Evolutionary conservation across 2,888 invertebrate genomes (phyloP).

Genomic region (Polydrusus pterygomalis): DNA sequence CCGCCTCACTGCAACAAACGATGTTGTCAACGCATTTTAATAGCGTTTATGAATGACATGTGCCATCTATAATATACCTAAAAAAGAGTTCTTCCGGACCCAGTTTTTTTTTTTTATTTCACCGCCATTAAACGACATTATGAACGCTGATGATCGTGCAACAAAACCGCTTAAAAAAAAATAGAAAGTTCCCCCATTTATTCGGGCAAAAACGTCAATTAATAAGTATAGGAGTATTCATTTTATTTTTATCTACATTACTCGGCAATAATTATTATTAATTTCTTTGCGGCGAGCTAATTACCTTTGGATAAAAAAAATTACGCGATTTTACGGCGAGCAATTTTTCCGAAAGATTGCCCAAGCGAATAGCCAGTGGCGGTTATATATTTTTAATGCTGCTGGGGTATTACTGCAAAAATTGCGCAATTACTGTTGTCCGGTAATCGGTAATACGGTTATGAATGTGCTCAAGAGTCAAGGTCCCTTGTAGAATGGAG

Average conservation of each 20-base stretch:
- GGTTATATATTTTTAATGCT: slow-evolving; percentile 1
- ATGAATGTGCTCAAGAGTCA: not conserved
- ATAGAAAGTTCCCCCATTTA: not conserved
- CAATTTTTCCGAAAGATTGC: slow-evolving; percentile 2
- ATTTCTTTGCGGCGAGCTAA: not conserved
- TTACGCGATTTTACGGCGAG: not conserved
- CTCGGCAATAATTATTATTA: not conserved
- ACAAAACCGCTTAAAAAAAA: not conserved
- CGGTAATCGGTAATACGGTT: not conserved
- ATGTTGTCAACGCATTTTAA: no score
- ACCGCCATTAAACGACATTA: not conserved
- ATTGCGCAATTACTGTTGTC: not conserved
- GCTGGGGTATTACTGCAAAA: not conserved
- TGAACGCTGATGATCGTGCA: not conserved
- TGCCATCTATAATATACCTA: no score
- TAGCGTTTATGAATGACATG: no score
- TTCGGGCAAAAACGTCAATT: not conserved
- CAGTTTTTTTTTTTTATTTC: no score
- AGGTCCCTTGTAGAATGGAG: not conserved
- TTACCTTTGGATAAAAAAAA: not conserved
- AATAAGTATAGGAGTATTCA: not conserved
- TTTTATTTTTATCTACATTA: slow-evolving; percentile 2
- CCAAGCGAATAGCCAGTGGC: not conserved
- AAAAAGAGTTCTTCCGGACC: no score
- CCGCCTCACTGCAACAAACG: no score